Evolutionary conservation across 2,113 vertebrate genomes (phyloP).

Genomic region (Gulo gulo): DNA sequence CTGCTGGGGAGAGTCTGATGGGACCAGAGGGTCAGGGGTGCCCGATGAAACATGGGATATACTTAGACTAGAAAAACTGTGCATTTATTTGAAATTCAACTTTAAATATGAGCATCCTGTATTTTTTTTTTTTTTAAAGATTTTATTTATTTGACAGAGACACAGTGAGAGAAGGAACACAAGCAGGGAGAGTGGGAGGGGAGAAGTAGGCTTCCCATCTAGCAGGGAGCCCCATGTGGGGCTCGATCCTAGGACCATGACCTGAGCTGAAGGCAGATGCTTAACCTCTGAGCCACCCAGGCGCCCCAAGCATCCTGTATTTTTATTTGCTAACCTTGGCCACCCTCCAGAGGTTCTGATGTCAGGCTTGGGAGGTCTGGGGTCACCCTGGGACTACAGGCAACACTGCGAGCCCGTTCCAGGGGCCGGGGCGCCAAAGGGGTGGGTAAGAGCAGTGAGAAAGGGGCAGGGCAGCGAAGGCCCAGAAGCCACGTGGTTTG

Average conservation of each 20-base stretch:
- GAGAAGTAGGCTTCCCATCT: too few species aligned
- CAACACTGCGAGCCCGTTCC: rapidly evolving
- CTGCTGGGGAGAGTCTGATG: not conserved
- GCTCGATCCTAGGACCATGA: too few species aligned
- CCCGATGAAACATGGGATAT: not conserved
- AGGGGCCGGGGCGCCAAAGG: not conserved
- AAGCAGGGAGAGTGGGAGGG: too few species aligned
- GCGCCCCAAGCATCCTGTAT: too few species aligned
- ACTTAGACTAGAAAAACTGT: not conserved
- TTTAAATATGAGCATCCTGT: not conserved
- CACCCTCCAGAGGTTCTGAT: not conserved
- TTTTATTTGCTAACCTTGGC: not conserved
- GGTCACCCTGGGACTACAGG: not conserved
- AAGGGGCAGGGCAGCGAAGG: not conserved
- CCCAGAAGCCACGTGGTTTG: not conserved
- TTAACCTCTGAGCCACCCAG: too few species aligned
- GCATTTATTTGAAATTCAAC: not conserved
- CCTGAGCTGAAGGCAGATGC: too few species aligned
- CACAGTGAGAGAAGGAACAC: too few species aligned
- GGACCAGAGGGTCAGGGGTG: not conserved
- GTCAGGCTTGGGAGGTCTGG: not conserved
- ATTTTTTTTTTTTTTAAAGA: too few species aligned
- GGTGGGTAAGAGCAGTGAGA: not conserved
- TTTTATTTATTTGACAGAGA: too few species aligned
- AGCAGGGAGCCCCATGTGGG: too few species aligned